Evolutionary conservation across 1,140 invertebrate genomes (phyloP), one percentile per base, ranked within the genome.

Genomic region (Heliconius nattereri): DNA sequence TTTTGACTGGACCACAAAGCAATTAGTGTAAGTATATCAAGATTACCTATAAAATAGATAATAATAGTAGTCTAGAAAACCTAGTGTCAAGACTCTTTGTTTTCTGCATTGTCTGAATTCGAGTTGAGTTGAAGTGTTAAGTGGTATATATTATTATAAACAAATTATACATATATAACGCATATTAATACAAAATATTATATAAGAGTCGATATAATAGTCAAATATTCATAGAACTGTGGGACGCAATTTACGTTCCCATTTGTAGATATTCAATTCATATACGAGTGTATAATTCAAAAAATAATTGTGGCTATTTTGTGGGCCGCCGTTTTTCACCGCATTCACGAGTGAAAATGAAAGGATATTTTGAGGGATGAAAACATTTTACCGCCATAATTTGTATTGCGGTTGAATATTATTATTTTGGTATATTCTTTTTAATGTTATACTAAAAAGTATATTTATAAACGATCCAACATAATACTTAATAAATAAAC

Each of bases 311-410:
- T 32, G 35, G 71, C 32, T 37, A 71, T 66, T 76, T 76, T 40
- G 35, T n/a, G 1, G 32, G 54, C 40, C 35, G 57, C 57, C 40
- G n/a, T n/a, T n/a, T n/a, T n/a, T 29, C 23, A 16, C 74, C 74
- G 74, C 74, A 66, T 76, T 76, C 54, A 66, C 54, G 74, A 70
- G 57, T 66, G 74, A 76, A 76, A 75, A 75, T 60, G 74, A 37
- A 20, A 76, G 35, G 57, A 66, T 71, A 66, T 66, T 76, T 76
- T 70, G 49, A 66, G 32, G 23, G 23, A 66, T 76, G 29, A 76
- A 76, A 71, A 71, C 32, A 71, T 71, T 71, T 71, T 37, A 71
- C 35, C 35, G 32, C 35, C 71, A 23, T 35, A 71, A 71, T 71
- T 71, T 71, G 8, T 71, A 20, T 71, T 37, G 71, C 32, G 32